Evolutionary conservation across 2,888 invertebrate genomes (phyloP).

Genomic region (Diaprepes abbreviatus): DNA sequence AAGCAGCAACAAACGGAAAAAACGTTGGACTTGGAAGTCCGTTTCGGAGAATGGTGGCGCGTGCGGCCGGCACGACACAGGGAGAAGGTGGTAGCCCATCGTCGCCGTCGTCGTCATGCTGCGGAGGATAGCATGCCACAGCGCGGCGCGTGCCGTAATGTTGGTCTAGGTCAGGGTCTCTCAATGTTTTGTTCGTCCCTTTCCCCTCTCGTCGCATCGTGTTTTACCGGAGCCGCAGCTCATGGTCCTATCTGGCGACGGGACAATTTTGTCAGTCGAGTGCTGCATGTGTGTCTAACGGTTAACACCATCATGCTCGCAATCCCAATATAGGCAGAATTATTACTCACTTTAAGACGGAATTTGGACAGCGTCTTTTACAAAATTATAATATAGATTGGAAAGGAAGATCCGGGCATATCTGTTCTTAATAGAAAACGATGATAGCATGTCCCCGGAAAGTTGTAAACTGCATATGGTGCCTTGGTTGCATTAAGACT

Average conservation of each 20-base stretch:
- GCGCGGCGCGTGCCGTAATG: slow-evolving; percentile 45
- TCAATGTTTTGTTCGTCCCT: slow-evolving; percentile 34
- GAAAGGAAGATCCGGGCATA: no score
- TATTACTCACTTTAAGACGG: no score
- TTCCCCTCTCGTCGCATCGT: slow-evolving; percentile 22
- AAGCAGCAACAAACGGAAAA: slow-evolving; percentile 30
- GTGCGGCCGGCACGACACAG: slow-evolving; percentile 21
- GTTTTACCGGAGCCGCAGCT: slow-evolving; percentile 7
- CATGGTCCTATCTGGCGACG: slow-evolving; percentile 31
- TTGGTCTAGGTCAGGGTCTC: slow-evolving; percentile 50
- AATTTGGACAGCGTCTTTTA: no score
- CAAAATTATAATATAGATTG: no score
- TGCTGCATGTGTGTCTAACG: background rate
- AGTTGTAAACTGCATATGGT: no score
- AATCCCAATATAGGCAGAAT: no score
- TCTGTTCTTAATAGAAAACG: no score
- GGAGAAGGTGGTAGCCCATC: slow-evolving; percentile 36
- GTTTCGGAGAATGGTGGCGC: slow-evolving; percentile 27
- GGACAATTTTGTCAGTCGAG: slow-evolving; percentile 21
- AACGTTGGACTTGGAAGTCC: slow-evolving; percentile 18
- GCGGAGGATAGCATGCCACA: slow-evolving; percentile 23
- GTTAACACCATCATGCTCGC: no score
- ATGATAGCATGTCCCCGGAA: no score
- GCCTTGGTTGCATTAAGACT: no score
- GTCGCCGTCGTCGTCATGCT: slow-evolving; percentile 22